A percentile compares a stretch with the other conserved stretches of the same genome.
Evolutionary conservation across 1,140 invertebrate species (phyloP).

Genomic region (Drosophila athabasca): DNA sequence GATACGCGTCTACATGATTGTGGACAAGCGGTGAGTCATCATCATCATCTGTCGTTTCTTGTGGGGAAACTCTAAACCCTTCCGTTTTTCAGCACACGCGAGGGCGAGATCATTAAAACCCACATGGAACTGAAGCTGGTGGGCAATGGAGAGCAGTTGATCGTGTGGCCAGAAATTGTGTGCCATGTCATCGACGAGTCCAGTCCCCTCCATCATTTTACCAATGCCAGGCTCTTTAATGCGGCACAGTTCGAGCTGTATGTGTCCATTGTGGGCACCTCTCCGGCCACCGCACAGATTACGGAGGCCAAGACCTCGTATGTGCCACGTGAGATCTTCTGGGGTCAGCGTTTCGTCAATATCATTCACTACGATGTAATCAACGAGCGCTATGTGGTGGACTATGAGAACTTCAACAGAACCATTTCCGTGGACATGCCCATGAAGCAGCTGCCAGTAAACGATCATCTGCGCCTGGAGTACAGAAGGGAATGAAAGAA

Average conservation of each 20-base stretch:
- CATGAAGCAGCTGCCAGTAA: background rate
- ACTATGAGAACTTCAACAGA: conserved; percentile 96
- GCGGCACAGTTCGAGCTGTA: conserved; percentile 91
- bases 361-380: conserved; percentile 92
- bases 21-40: conserved; percentile 71
- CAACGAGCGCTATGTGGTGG: conserved; percentile 94
- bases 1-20: conserved; percentile 86
- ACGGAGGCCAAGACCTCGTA: conserved; percentile 91
- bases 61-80: conserved; percentile 1
- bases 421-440: conserved; percentile 85
- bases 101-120: conserved; percentile 73
- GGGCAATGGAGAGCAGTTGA: conserved; percentile 83
- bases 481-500: conserved; percentile 28
- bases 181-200: conserved; percentile 86
- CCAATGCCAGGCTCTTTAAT: conserved; percentile 85
- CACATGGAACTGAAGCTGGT: conserved; percentile 77
- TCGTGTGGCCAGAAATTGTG: conserved; percentile 88
- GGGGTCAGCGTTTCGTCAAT: conserved; percentile 92
- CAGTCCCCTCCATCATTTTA: conserved; percentile 86
- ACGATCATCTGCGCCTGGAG: conserved; percentile 47
- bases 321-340: conserved; percentile 92
- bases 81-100: conserved; percentile 60
- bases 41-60: background rate
- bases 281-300: conserved; percentile 90
- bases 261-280: conserved; percentile 92